phyloP scores from a whole-genome alignment of 2,113 vertebrate species.

The Ailurus styani region DNA sequence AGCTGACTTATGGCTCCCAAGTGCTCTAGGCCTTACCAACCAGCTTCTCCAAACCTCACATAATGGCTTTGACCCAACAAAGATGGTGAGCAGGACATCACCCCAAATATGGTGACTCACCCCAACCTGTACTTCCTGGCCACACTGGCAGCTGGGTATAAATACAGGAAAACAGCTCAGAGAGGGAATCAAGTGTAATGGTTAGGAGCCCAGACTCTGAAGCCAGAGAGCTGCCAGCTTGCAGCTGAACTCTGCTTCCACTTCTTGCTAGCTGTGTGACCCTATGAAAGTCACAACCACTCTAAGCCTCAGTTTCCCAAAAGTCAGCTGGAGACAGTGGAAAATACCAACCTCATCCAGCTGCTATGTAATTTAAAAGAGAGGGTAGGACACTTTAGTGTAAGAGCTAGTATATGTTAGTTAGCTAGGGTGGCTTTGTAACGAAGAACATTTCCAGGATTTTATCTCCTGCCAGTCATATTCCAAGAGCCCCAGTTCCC shows the following conservation, averaged over 20 bases:
- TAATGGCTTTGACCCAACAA: neutral
- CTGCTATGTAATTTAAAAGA: neutral
- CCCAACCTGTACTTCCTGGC: neutral
- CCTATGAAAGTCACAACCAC: neutral
- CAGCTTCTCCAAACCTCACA: neutral
- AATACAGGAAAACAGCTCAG: neutral
- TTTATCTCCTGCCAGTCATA: neutral
- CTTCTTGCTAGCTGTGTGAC: neutral
- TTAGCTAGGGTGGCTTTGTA: neutral
- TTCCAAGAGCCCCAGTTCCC: neutral
- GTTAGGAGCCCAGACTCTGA: neutral
- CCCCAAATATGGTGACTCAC: neutral
- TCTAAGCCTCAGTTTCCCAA: neutral
- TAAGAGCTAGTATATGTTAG: neutral
- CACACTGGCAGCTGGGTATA: neutral
- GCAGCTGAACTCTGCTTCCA: neutral
- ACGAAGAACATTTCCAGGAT: neutral
- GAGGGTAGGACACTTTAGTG: neutral
- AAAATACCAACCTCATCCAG: neutral
- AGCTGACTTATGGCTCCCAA: neutral
- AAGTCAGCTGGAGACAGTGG: neutral
- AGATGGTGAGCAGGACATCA: neutral
- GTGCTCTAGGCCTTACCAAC: neutral
- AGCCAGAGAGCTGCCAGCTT: neutral
- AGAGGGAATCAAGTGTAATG: neutral